Base-by-base conservation (phyloP, 30 jellyfish, hydroid and myxozoan genomes). In the Chironex yamaguchii region DNA sequence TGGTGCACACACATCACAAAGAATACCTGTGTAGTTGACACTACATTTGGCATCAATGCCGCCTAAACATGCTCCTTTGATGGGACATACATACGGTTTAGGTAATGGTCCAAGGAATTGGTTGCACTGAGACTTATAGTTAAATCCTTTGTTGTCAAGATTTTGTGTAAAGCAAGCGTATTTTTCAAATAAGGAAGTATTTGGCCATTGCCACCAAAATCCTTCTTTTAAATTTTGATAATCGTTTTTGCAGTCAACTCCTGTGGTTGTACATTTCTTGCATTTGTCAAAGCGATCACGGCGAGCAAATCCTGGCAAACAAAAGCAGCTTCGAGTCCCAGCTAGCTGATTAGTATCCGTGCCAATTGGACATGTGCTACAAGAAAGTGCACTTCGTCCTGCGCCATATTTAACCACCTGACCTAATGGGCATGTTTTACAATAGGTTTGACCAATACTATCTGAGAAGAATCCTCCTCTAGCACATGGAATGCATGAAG, bases 301-400 rank as follows among this genome's bases (percentile, higher is more conserved):
- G 23, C 92, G 64, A 1, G 72, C 54, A 36, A 32, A 82, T 3
- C 87, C 92, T 14, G 1, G 34, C 36, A 82, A 48, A 25, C 92
- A 82, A 11, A 12, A 6, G 73, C 92, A 82, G 9, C 86, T 86
- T 52, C 92, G 49, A 6, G 29, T 17, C 14, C 86, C 79, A 21
- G 92, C 86, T 0, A 52, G 33, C 13, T 26, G n/a, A 36, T 51
- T 67, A 34, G 84, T 82, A 11, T 82, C 36, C 21, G 92, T 82
- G n/a, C 86, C 86, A 29, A 25, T 36, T 6, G 92, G 92, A 26
- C 92, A 82, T 17, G 92, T 82, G 32, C 20, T 63, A 31, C 92
- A 82, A n/a, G 68, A 74, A 21, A 62, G 23, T 0, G 80, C 87
- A 14, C 36, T 34, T 32, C 69, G 67, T 64, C 92, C 92, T 12